Base-by-base conservation (phyloP, 1,140 invertebrate species). In the Odontomachus brunneus region DNA sequence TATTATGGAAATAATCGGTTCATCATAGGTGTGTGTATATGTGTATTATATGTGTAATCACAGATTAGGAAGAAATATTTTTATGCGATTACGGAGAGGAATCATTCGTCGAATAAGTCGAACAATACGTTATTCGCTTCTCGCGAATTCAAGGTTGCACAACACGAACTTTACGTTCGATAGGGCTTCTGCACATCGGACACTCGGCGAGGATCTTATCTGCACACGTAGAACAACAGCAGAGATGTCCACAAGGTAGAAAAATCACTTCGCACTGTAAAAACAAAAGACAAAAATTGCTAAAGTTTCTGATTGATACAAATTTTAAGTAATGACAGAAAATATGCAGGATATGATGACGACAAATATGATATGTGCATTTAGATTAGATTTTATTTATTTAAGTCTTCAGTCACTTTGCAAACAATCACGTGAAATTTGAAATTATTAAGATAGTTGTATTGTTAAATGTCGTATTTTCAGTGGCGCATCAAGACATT, bases 161-260 rank as follows among this genome's bases (percentile, higher is more conserved):
- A 83, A 96, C 94, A 90, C 94, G 95, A 83, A 97, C 96, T 94
- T 95, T 97, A 87, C 95, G 95, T 65, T 96, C 95, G 89, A 98
- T 97, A 15, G 84, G 89, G 85, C 94, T 93, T 90, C 97, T 95
- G 91, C 97, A 98, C 95, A 98, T 95, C 3, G 97, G 97, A 93
- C 97, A 98, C 65, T 92, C 92, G 19, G 95, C 91, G 63, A 95
- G 93, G 73, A 96, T 91, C 74, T 93, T 92, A 75, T 93, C 92
- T 33, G 96, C 95, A 94, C 97, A 98, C 57, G 92, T 90, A 17
- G 93, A 89, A 93, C 97, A 98, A 88, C 96, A 97, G 91, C 97
- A 98, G 74, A 98, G 95, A 92, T 98, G 97, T 67, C 97, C 97
- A 93, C 97, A 98, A 83, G 97, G 97, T 85, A 98, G 95, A 94